Evolutionary conservation across 2,888 invertebrate species (phyloP).

Genomic region (Gerris lacustris): DNA sequence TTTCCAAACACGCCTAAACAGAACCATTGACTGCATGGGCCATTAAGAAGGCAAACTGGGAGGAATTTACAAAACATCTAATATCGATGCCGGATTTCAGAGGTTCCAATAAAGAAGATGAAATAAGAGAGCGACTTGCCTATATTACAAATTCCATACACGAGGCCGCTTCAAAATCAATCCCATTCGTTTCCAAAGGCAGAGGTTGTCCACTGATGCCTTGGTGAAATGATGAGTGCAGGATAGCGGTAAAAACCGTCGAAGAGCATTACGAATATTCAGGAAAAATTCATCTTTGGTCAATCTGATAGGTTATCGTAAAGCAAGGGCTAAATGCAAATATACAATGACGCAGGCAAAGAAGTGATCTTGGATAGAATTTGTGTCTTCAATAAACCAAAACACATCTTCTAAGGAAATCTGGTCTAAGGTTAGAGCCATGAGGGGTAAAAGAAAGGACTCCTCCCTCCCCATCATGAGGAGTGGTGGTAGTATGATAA

Average conservation of each 20-base stretch:
- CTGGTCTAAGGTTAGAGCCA: background rate
- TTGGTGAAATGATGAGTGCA: background rate
- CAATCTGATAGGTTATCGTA: background rate
- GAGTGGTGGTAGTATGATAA: background rate
- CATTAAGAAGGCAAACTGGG: conserved; percentile 5
- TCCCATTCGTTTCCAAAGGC: background rate
- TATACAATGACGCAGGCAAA: background rate
- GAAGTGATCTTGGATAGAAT: background rate
- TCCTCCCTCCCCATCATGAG: background rate
- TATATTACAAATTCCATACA: background rate
- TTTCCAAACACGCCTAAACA: background rate
- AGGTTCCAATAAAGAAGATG: background rate
- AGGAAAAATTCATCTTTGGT: background rate
- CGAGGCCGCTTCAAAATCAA: background rate
- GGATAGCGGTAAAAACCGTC: background rate
- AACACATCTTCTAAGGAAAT: background rate
- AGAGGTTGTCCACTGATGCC: background rate
- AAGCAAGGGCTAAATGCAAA: background rate
- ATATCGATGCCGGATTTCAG: background rate
- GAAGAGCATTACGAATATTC: background rate
- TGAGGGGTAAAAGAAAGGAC: background rate
- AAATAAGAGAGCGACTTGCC: background rate
- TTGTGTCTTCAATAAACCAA: background rate
- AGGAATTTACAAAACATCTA: background rate
- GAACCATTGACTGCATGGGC: background rate